Evolutionary conservation across 2,888 invertebrate species (phyloP).

Genomic region (Oegoconia quadripuncta): DNA sequence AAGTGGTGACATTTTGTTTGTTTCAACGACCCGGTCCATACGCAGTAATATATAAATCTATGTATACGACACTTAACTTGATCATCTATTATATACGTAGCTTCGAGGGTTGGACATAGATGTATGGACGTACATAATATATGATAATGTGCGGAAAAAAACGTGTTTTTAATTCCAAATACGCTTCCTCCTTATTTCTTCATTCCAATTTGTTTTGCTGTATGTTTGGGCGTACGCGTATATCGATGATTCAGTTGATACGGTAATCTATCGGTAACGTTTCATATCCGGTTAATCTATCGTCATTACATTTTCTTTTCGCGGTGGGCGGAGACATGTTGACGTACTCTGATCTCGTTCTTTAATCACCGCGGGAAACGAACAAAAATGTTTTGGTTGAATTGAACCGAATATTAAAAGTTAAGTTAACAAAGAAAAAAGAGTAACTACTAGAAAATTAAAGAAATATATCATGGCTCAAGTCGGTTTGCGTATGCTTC

Average conservation of each 20-base stretch:
- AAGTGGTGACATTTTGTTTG: too few relatives aligned
- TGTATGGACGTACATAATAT: too few relatives aligned
- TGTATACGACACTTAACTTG: too few relatives aligned
- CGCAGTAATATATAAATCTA: too few relatives aligned
- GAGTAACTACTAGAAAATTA: too few relatives aligned
- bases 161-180: not conserved
- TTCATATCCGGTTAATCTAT: slow-evolving; percentile 63
- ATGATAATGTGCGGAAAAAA: too few relatives aligned
- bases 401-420: slow-evolving; percentile 1
- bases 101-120: too few relatives aligned
- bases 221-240: slow-evolving; percentile 49
- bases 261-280: slow-evolving; percentile 49
- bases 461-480: too few relatives aligned
- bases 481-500: too few relatives aligned
- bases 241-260: slow-evolving; percentile 43
- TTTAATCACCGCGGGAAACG: slow-evolving; percentile 28
- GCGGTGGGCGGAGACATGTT: slow-evolving; percentile 50
- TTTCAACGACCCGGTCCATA: too few relatives aligned
- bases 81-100: too few relatives aligned
- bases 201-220: slow-evolving; percentile 22
- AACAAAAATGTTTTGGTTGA: slow-evolving; percentile 4
- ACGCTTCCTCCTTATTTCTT: slow-evolving; percentile 1
- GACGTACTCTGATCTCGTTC: slow-evolving; percentile 39
- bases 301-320: slow-evolving; percentile 48
- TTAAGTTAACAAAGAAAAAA: too few relatives aligned